A percentile compares a stretch with the other conserved stretches of the same genome.
Conservation (phyloP, 2,113 vertebrate genomes). For the Carettochelys insculpta region DNA sequence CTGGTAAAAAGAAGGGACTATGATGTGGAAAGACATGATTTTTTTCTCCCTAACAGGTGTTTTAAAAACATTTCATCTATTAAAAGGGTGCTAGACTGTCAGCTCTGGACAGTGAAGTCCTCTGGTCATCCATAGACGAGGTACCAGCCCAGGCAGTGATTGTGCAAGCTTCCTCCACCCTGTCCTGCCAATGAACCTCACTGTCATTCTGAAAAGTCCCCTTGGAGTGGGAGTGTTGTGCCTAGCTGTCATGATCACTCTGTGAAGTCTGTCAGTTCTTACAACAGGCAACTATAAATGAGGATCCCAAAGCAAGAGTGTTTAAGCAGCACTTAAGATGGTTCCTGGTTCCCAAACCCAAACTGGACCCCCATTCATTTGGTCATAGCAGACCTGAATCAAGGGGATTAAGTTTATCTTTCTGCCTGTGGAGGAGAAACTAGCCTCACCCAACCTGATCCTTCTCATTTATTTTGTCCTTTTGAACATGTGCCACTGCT, state of each 20-base stretch:
- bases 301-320: background rate
- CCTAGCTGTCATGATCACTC: background rate
- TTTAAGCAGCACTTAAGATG: background rate
- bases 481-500: background rate
- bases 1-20: background rate
- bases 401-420: background rate
- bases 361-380: background rate
- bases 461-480: background rate
- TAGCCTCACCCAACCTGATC: background rate
- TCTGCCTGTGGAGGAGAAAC: background rate
- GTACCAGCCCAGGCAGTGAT: background rate
- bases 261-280: background rate
- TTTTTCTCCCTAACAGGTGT: conserved; percentile 3
- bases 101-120: background rate
- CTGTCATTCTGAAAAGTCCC: background rate
- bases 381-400: background rate
- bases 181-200: background rate
- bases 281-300: background rate
- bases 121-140: conserved; percentile 22
- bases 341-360: background rate
- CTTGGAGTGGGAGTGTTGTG: background rate
- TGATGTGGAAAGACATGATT: background rate
- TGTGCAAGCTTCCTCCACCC: background rate
- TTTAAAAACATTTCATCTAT: conserved; percentile 38
- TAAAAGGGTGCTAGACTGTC: conserved; percentile 22